phyloP scores from a whole-genome alignment of 2,113 vertebrate species.

The Pituophis catenifer region DNA sequence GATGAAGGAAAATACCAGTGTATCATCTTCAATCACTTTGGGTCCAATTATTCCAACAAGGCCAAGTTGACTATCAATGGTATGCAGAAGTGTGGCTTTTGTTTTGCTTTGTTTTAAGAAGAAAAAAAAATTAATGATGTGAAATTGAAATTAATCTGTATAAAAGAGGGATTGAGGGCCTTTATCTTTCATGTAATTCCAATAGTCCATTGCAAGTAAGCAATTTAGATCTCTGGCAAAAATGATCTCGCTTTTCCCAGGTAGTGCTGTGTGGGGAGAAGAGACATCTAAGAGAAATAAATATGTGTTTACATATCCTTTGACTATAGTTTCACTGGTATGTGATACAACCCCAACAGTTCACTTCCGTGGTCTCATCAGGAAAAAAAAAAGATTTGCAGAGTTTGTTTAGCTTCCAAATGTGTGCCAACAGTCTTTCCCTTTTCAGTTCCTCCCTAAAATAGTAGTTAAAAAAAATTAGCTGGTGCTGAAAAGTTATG shows the following conservation, averaged over 20 bases:
- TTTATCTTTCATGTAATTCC: not conserved
- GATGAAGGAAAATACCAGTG: slow-evolving; percentile 82
- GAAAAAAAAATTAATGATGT: not conserved
- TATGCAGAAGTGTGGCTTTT: slow-evolving; percentile 50
- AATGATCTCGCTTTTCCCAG: not conserved
- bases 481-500: not conserved
- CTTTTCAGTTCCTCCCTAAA: not conserved
- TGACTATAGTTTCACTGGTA: not conserved
- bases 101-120: not conserved
- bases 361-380: not conserved
- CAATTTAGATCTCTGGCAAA: not conserved
- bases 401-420: not conserved
- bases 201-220: not conserved
- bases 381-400: not conserved
- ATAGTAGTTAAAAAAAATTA: not conserved
- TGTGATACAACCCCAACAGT: not conserved
- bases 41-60: slow-evolving; percentile 81
- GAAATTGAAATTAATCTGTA: not conserved
- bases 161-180: not conserved
- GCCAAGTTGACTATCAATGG: slow-evolving; percentile 82
- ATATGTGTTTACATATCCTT: not conserved
- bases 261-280: not conserved
- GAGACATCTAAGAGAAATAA: not conserved
- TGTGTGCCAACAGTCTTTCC: not conserved
- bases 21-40: slow-evolving; percentile 79